phyloP scores from a whole-genome alignment of 37 sponge, comb jelly and placozoan genomes.

The Crambe crambe region DNA sequence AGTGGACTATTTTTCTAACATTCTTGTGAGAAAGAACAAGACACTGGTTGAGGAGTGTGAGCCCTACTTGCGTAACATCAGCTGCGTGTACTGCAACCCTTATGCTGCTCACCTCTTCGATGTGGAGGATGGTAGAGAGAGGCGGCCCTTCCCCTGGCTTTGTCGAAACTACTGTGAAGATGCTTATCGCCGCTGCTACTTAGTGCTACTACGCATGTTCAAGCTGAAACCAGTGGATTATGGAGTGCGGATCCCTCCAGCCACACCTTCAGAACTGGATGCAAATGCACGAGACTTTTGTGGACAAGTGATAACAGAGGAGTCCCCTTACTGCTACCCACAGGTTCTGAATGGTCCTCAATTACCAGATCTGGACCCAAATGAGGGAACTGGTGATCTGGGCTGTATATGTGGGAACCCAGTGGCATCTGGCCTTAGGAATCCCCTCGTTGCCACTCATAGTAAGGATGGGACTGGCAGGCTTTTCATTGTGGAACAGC shows the following conservation, averaged over 20 bases:
- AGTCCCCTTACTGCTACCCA: constrained; percentile 76
- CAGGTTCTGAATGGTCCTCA: constrained; percentile 52
- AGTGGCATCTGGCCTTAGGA: constrained; percentile 51
- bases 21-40: neutral
- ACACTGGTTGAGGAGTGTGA: constrained; percentile 15
- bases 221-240: neutral
- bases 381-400: neutral
- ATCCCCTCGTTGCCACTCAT: constrained; percentile 59
- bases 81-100: constrained; percentile 70
- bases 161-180: constrained; percentile 53
- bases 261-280: neutral
- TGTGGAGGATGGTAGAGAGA: constrained; percentile 19
- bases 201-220: constrained; percentile 32
- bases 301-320: constrained; percentile 2
- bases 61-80: constrained; percentile 38
- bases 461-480: constrained; percentile 61
- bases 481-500: constrained; percentile 77
- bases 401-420: constrained; percentile 66
- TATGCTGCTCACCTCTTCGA: constrained; percentile 78
- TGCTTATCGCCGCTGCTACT: constrained; percentile 52
- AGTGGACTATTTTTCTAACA: neutral
- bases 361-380: neutral
- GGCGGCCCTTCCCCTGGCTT: constrained; percentile 43
- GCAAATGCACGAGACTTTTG: constrained; percentile 49
- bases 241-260: neutral